A percentile compares a stretch with the other conserved stretches of the same genome.
phyloP scores from a whole-genome alignment of 2,797 vertebrate species.

The Acanthurus leucopareius region DNA sequence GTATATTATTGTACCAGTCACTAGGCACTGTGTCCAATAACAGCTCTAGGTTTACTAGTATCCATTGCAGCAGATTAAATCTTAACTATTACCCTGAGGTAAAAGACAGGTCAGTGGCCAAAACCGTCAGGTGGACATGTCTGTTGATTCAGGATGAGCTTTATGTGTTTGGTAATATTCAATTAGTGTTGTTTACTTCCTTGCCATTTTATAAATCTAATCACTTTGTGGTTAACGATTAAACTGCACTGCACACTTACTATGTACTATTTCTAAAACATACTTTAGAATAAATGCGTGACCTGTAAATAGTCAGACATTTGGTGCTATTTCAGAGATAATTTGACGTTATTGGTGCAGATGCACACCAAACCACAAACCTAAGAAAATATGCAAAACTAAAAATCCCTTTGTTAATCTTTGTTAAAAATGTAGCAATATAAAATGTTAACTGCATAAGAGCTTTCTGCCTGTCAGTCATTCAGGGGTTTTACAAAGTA shows the following conservation, averaged over 20 bases:
- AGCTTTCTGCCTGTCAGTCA: slow-evolving; percentile 79
- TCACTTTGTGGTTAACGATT: slow-evolving; percentile 79
- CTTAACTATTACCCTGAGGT: slow-evolving; percentile 49
- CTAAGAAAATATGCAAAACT: slow-evolving; percentile 83
- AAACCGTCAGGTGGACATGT: slow-evolving; percentile 52
- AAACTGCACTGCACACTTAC: slow-evolving; percentile 80
- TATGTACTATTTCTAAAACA: slow-evolving; percentile 81
- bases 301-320: slow-evolving; percentile 59
- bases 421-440: slow-evolving; percentile 83
- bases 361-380: slow-evolving; percentile 77
- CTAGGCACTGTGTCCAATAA: slow-evolving; percentile 52
- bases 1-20: slow-evolving; percentile 65
- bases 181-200: slow-evolving; percentile 75
- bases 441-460: slow-evolving; percentile 78
- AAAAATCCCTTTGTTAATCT: slow-evolving; percentile 75
- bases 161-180: slow-evolving; percentile 77
- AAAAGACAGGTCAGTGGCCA: slow-evolving; percentile 41
- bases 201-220: slow-evolving; percentile 79
- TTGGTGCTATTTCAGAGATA: slow-evolving; percentile 84
- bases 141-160: slow-evolving; percentile 73
- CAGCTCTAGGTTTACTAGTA: slow-evolving; percentile 61
- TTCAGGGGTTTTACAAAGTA: slow-evolving; percentile 83
- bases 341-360: slow-evolving; percentile 81
- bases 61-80: slow-evolving; percentile 58
- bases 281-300: slow-evolving; percentile 75